phyloP scores from a whole-genome alignment of 1,140 invertebrate genomes.

The Macrocentrus cingulum region DNA sequence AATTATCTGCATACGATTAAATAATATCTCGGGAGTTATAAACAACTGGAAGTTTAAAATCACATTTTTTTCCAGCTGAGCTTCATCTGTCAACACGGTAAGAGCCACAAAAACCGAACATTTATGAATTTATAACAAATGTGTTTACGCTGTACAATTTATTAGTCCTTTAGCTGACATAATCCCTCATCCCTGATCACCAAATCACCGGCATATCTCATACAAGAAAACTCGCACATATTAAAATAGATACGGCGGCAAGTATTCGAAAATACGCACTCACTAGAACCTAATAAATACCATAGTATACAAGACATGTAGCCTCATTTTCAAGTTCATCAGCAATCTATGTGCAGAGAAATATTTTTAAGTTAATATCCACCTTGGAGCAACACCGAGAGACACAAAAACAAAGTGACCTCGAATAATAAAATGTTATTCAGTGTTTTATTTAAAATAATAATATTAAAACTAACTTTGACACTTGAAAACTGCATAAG shows the following conservation, averaged over 20 bases:
- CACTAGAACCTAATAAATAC: too few relatives aligned
- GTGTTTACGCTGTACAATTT: background rate
- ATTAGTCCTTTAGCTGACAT: too few relatives aligned
- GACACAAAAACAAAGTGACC: conserved; percentile 8
- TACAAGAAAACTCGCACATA: too few relatives aligned
- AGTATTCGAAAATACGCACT: too few relatives aligned
- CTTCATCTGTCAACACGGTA: background rate
- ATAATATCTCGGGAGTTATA: background rate
- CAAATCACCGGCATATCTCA: too few relatives aligned
- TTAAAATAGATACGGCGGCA: too few relatives aligned
- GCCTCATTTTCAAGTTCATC: too few relatives aligned
- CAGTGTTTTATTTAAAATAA: conserved; percentile 3
- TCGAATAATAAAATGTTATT: conserved; percentile 1
- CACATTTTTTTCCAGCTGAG: background rate
- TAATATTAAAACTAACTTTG: conserved; percentile 9
- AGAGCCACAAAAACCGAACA: background rate
- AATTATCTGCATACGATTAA: background rate
- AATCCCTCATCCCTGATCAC: too few relatives aligned
- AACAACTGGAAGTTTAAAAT: background rate
- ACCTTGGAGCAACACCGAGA: background rate
- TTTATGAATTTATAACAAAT: background rate
- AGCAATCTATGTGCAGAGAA: too few relatives aligned
- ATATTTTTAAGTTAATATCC: too few relatives aligned
- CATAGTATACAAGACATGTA: too few relatives aligned
- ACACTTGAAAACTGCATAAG: background rate